phyloP scores from a whole-genome alignment of 2,113 vertebrate species.

The Ifrita kowaldi region DNA sequence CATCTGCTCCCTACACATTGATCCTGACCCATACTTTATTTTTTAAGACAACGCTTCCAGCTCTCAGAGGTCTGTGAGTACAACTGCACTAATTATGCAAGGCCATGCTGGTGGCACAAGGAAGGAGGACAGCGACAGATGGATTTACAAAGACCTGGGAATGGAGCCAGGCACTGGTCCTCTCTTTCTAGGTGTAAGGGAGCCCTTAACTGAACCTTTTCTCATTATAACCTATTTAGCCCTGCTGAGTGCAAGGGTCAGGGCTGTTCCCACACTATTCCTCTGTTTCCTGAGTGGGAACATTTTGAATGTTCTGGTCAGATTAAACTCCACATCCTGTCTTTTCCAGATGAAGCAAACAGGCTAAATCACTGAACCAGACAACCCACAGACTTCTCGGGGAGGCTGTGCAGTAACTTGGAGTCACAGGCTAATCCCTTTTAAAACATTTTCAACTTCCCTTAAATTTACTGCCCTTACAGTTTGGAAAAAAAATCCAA shows the following conservation, averaged over 20 bases:
- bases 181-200: not conserved
- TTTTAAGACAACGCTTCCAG: not conserved
- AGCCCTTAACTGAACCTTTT: not conserved
- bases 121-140: not conserved
- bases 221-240: not conserved
- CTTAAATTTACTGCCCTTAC: not conserved
- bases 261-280: not conserved
- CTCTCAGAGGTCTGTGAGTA: not conserved
- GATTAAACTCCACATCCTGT: not conserved
- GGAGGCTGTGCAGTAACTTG: not conserved
- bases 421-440: not conserved
- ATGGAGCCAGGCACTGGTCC: not conserved
- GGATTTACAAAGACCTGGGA: not conserved
- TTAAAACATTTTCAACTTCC: not conserved
- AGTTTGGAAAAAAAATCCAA: not conserved
- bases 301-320: not conserved
- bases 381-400: not conserved
- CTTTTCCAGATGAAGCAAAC: not conserved
- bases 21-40: not conserved
- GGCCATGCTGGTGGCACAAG: not conserved
- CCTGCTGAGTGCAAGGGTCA: not conserved
- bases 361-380: not conserved
- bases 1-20: not conserved
- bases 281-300: not conserved
- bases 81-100: not conserved